Evolutionary conservation across 2,888 invertebrate species (phyloP).

Genomic region (Marronus borbonicus): DNA sequence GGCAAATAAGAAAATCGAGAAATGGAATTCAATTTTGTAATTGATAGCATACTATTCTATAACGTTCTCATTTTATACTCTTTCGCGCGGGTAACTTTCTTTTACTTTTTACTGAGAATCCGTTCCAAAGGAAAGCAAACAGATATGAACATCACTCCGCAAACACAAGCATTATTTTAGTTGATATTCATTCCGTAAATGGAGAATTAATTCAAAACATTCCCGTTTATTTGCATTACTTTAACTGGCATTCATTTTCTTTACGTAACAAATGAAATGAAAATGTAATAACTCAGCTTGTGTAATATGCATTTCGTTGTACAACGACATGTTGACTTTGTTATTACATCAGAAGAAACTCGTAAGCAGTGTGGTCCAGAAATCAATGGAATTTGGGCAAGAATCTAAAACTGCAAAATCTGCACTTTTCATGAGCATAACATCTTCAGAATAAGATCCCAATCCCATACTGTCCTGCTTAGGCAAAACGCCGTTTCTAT

Average conservation of each 20-base stretch:
- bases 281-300: not conserved
- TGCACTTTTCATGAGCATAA: too few relatives aligned
- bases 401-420: too few relatives aligned
- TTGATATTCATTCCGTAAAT: slow-evolving; percentile 23
- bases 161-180: slow-evolving; percentile 19
- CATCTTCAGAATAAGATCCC: too few relatives aligned
- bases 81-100: slow-evolving; percentile 1
- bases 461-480: too few relatives aligned
- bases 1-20: slow-evolving; percentile 29
- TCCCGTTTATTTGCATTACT: not conserved
- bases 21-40: slow-evolving; percentile 44
- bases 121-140: not conserved
- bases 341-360: too few relatives aligned
- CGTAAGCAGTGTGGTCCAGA: too few relatives aligned
- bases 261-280: not conserved
- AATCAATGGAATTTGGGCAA: too few relatives aligned
- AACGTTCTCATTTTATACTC: slow-evolving; percentile 26
- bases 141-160: slow-evolving; percentile 13
- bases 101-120: slow-evolving; percentile 1
- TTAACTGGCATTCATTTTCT: not conserved
- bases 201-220: slow-evolving; percentile 24
- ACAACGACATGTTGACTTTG: too few relatives aligned
- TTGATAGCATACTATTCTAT: slow-evolving; percentile 26
- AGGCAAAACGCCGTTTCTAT: too few relatives aligned
- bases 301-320: not conserved